phyloP scores from a whole-genome alignment of 2,888 invertebrate species.

The Rhingia rostrata region DNA sequence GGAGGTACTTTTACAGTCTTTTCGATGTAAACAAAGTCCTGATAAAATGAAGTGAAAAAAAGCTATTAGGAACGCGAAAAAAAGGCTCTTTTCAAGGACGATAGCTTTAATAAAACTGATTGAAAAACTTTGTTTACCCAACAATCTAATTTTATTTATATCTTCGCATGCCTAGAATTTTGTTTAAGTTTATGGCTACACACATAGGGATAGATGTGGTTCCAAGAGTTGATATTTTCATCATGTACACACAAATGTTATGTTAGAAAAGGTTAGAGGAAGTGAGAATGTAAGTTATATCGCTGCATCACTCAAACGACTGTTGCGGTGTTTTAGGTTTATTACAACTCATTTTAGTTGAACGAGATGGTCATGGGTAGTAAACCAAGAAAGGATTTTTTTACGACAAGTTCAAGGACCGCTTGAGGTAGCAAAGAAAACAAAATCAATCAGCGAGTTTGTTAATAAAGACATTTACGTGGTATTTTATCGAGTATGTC shows the following conservation, averaged over 20 bases:
- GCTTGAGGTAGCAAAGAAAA: background rate
- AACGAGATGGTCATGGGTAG: constrained; percentile 4
- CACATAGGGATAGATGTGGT: background rate
- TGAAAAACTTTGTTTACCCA: constrained; percentile 46
- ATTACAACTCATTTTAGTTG: background rate
- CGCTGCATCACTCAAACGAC: constrained; percentile 26
- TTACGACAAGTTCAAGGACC: constrained; percentile 17
- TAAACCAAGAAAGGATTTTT: constrained; percentile 28
- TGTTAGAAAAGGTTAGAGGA: background rate
- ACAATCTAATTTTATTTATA: constrained; percentile 37
- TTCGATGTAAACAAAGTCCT: constrained; percentile 24
- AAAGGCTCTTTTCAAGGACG: background rate
- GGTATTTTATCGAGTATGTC: too few relatives aligned
- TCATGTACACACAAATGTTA: background rate
- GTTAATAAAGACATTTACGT: background rate
- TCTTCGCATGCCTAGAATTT: constrained; percentile 33
- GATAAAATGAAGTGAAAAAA: constrained; percentile 25
- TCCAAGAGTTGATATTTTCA: background rate
- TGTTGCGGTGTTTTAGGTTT: constrained; percentile 30
- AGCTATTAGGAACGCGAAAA: background rate
- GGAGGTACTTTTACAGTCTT: constrained; percentile 16
- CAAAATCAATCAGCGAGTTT: background rate
- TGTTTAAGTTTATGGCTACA: constrained; percentile 32
- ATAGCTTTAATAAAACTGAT: constrained; percentile 25
- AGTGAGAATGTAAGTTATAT: constrained; percentile 1